Evolutionary conservation across 2,113 vertebrate species (phyloP), one percentile per base, ranked within the genome.

Genomic region (Grus americana): DNA sequence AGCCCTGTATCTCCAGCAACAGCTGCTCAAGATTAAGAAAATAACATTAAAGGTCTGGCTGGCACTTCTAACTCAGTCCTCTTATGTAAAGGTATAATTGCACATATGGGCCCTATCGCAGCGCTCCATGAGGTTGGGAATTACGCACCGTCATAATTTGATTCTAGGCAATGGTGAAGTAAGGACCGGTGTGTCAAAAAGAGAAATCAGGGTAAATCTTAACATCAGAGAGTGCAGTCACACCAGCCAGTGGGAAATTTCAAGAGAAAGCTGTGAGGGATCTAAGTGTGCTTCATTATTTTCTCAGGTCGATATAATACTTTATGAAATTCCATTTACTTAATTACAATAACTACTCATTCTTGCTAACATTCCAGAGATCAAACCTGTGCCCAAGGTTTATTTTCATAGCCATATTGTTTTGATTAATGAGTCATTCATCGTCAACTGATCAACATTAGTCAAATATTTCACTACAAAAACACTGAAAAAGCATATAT

Each of bases 11-110:
- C 80, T 92, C 62, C 49, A 65, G 68, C 36, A 87, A 57, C 92
- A 97, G 87, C 84, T 88, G 57, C 62, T 85, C 57, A 65, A 75
- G 79, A 93, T 95, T 95, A 94, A 85, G 40, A 52, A 92, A 91
- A 89, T 93, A 57, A 34, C 81, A 79, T 92, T 68, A 94, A 46
- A 85, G 34, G 40, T 32, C 74, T 95, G 91, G 50, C 80, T 91
- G 59, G n/a, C 26, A 68, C n/a, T 65, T 84, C 68, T 83, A 44
- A 76, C 24, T 86, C 46, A 49, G 27, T n/a, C 58, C 46, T 89
- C 27, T 87, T 78, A 78, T 9, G 21, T 57, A 55, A 79, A 93
- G 61, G 38, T 63, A 34, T 47, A 79, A 86, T 72, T 72, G 44
- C 47, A 89, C 36, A 54, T 19, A 49, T 24, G 30, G 38, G 11